Base-by-base conservation (phyloP, 2,888 invertebrate genomes). In the Cantharis rustica region DNA sequence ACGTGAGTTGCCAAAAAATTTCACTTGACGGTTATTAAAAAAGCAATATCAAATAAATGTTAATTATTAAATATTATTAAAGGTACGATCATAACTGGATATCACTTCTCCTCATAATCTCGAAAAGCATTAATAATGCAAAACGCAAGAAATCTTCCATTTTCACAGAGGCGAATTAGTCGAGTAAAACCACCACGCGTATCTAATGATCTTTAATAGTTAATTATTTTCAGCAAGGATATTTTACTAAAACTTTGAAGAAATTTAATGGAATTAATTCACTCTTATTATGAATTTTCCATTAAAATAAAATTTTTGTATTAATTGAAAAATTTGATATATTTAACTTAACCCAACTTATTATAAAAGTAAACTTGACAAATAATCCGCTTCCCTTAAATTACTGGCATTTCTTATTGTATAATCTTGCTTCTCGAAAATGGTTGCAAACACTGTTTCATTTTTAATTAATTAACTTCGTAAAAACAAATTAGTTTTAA, bases 401-500 rank as follows among this genome's bases (percentile, higher is more conserved):
- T 77, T 77, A 77, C 77, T 62, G 73, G 71, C 71, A 78, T 79
- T 79, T 75, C 73, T 66, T 79, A 78, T 78, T 80, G 76, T 76
- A 70, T 76, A 72, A 75, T 72, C 76, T 71, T 75, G 61, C 69
- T 71, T 75, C 71, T 73, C 77, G 69, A 26, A 72, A 76, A 82
- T 66, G 79, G 78, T 79, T 80, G 79, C 79, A 83, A 79, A 81
- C 83, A 79, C 80, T 80, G 83, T 84, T 84, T 85, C 83, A 83
- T 85, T 86, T 86, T 85, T 86, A 86, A 87, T 87, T 87, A 87
- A 87, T 87, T 87, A 86, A 86, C 85, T 83, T 80, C 81, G 83
- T 79, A 83, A 84, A 84, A 86, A 86, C 85, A 86, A 87, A 86
- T 86, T 86, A 84, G 86, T 85, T 86, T 85, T 82, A 82, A 85